Base-by-base conservation (phyloP, 2,113 vertebrate species). In the Donacobius atricapilla region DNA sequence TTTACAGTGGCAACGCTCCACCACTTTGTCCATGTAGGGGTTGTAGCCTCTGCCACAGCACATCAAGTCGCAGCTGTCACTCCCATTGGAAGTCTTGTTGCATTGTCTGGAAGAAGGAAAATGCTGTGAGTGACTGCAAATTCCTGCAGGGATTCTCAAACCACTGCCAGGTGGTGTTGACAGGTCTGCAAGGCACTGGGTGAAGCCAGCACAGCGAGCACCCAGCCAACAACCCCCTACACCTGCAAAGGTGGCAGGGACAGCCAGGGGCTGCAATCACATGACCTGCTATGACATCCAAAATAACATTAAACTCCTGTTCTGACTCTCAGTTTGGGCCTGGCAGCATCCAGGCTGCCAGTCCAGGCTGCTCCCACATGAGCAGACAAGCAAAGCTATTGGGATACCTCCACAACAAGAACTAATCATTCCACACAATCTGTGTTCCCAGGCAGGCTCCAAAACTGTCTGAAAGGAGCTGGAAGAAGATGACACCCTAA, bases 51-150 rank as follows among this genome's bases (percentile, higher is more conserved):
- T 98, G 66, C 99, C 99, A 7, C 99, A 99, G 98, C 99, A 99
- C 99, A 99, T 99, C 98, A 99, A 94, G 96, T 99, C 99, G 0
- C 99, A 99, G 98, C 99, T 99, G 98, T 99, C 99, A 2, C 99
- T 99, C 95, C 99, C 99, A 0, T 98, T 97, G 8, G 99, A 99
- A 2, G 99, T 99, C 97, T 99, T 99, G 98, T 99, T 99, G 98
- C 99, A 99, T 87, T 99, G 99, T 95, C 99, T 99, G 95, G 13
- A 96, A 91, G 37, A 90, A 58, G 89, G 66, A 64, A 50, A 83
- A 94, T 0, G 37, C 0, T 4, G 45, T 94, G 48, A 94, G 81
- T 0, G 5, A 35, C 33, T 2, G 3, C 5, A 69, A 12, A 45
- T 16, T 39, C 35, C n/a, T 27, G 13, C 16, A 25, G 42, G n/a